Conservation (phyloP, 2,113 vertebrate species). For the Rhegmatorhina hoffmannsi region DNA sequence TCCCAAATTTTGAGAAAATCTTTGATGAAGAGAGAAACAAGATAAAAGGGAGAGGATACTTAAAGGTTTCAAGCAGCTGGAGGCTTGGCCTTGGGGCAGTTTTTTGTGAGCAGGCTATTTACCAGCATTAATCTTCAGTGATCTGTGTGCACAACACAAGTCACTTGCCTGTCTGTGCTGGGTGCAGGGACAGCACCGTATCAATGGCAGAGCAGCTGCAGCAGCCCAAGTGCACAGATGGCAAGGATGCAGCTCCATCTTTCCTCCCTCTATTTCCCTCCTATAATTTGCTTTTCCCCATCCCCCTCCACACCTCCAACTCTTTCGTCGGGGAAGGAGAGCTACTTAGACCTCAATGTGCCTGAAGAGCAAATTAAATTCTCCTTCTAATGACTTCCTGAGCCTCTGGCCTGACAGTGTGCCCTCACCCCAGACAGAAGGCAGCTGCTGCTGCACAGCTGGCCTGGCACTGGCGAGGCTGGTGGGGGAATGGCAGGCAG, state of each 20-base stretch:
- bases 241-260: neutral
- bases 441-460: constrained; percentile 37
- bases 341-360: neutral
- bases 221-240: neutral
- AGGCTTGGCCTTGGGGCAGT: neutral
- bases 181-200: neutral
- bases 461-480: neutral
- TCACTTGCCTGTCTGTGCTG: neutral
- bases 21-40: neutral
- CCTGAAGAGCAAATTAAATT: constrained; percentile 1
- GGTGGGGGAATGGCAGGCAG: neutral
- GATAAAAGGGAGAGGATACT: neutral
- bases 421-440: neutral
- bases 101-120: neutral
- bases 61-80: neutral
- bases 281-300: neutral
- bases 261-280: neutral
- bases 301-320: fast-evolving
- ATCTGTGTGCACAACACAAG: neutral
- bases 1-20: neutral
- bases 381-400: neutral
- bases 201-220: neutral
- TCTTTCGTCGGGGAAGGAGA: fast-evolving
- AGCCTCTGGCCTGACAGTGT: neutral
- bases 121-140: neutral